Evolutionary conservation across 2,888 invertebrate genomes (phyloP).

Genomic region (Machimus atricapillus): DNA sequence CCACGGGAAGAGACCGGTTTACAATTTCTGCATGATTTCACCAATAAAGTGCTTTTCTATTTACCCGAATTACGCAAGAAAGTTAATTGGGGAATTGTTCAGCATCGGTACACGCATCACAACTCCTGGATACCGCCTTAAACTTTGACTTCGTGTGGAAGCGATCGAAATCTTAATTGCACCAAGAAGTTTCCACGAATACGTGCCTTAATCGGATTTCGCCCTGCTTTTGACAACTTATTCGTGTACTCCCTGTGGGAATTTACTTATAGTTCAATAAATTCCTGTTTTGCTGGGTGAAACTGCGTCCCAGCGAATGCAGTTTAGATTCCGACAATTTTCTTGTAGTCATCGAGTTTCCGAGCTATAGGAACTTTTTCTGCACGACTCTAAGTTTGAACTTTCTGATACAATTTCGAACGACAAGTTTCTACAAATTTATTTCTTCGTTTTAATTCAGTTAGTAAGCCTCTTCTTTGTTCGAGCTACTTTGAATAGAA

Average conservation of each 20-base stretch:
- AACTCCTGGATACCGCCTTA: background rate
- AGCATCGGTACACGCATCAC: background rate
- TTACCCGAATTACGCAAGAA: constrained; percentile 16
- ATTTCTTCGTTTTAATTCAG: background rate
- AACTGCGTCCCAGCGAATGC: background rate
- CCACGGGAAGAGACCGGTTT: background rate
- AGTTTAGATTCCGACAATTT: background rate
- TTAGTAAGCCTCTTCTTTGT: background rate
- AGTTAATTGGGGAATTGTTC: constrained; percentile 28
- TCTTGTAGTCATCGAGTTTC: background rate
- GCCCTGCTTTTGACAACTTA: constrained; percentile 1
- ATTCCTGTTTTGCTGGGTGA: background rate
- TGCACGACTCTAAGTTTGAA: background rate
- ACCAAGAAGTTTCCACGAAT: constrained; percentile 18
- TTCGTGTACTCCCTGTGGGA: background rate
- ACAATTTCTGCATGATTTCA: constrained; percentile 29
- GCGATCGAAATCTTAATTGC: constrained; percentile 30
- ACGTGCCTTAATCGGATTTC: constrained; percentile 15
- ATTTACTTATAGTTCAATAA: constrained; percentile 17
- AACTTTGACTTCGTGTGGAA: constrained; percentile 11
- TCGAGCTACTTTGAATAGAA: background rate
- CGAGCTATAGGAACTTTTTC: background rate
- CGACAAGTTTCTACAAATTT: background rate
- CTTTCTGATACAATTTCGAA: background rate
- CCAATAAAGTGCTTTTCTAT: constrained; percentile 30